Conservation (phyloP, 2,888 invertebrate species). For the Eledone cirrhosa region DNA sequence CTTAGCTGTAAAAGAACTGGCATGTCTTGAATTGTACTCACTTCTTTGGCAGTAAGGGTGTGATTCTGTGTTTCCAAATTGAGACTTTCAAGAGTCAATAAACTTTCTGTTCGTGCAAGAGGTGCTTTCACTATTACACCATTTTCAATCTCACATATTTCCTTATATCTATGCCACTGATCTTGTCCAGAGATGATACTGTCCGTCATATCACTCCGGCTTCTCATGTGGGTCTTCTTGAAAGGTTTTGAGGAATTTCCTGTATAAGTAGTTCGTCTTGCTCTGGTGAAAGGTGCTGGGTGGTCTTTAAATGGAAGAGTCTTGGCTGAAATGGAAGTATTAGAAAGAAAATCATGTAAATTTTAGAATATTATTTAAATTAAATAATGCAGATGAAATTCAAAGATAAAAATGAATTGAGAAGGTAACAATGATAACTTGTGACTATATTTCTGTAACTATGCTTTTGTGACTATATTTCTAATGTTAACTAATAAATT, state of each 20-base stretch:
- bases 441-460: too few relatives aligned
- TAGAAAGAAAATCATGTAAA: too few relatives aligned
- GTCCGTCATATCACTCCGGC: slow-evolving; percentile 54
- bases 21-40: slow-evolving; percentile 43
- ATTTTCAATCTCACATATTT: slow-evolving; percentile 39
- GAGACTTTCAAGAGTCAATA: slow-evolving; percentile 49
- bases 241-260: not conserved
- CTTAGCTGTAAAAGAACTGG: slow-evolving; percentile 41
- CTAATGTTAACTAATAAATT: too few relatives aligned
- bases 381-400: too few relatives aligned
- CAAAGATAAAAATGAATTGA: too few relatives aligned
- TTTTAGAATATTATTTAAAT: too few relatives aligned
- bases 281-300: not conserved
- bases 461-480: too few relatives aligned
- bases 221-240: slow-evolving; percentile 39
- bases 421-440: too few relatives aligned
- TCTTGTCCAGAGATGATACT: slow-evolving; percentile 42
- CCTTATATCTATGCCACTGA: slow-evolving; percentile 55
- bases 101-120: slow-evolving; percentile 52
- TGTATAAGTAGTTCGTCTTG: not conserved
- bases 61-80: slow-evolving; percentile 52
- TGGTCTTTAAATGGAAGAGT: not conserved
- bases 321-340: too few relatives aligned
- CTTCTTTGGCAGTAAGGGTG: slow-evolving; percentile 41
- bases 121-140: slow-evolving; percentile 42